Percentiles rank a stretch among this genome's conserved stretches.
phyloP scores from a whole-genome alignment of 2,888 invertebrate genomes.

The Cabera pusaria region DNA sequence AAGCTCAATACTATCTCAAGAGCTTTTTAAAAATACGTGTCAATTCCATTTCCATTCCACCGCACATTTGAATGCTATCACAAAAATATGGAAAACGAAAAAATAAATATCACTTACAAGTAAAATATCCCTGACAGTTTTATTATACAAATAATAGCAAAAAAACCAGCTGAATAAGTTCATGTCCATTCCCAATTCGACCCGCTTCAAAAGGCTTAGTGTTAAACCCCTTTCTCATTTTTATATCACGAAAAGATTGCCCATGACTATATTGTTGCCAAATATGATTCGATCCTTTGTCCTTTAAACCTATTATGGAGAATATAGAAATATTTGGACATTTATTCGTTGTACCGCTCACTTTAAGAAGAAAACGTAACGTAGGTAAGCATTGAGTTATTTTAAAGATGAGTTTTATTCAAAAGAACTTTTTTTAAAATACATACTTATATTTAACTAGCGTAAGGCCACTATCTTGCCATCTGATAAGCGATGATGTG shows the following conservation, averaged over 20 bases:
- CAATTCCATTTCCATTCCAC: constrained; percentile 3
- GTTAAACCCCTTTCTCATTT: constrained; percentile 76
- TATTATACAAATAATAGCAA: constrained; percentile 76
- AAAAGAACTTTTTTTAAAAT: too few species aligned
- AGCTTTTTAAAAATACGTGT: constrained; percentile 3
- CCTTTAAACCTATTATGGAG: constrained; percentile 39
- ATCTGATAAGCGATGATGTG: too few species aligned
- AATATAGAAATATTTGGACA: constrained; percentile 22
- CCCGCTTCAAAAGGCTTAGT: constrained; percentile 79
- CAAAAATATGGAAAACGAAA: constrained; percentile 47
- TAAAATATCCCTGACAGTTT: constrained; percentile 72
- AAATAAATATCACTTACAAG: constrained; percentile 69
- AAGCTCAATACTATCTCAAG: too few species aligned
- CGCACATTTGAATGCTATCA: constrained; percentile 30
- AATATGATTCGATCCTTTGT: constrained; percentile 70
- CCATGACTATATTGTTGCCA: constrained; percentile 74
- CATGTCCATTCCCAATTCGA: constrained; percentile 77
- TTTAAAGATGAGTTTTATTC: too few species aligned
- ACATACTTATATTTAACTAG: too few species aligned
- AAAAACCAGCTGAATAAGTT: constrained; percentile 71
- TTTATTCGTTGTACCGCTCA: constrained; percentile 18
- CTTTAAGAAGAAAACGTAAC: too few species aligned
- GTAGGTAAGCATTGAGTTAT: too few species aligned
- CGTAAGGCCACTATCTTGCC: too few species aligned
- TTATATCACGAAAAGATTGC: constrained; percentile 75